These are phyloP conservation scores for Leptodactylus fallax DNA, from an alignment of 2,797 vertebrate genomes.

Conservation along the genomic window DNA sequence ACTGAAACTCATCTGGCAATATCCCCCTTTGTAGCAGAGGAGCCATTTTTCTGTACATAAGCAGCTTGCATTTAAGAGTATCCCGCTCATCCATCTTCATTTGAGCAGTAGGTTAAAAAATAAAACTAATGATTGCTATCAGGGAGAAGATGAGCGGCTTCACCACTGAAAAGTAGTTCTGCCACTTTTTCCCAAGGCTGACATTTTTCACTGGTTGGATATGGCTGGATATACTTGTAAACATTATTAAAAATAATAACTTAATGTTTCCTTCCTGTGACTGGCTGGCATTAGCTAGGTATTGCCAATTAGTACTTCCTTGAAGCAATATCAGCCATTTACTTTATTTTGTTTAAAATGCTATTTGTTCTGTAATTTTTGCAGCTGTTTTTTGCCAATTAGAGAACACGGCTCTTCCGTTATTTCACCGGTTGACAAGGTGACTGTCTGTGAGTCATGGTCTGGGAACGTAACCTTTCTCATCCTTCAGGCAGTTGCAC, in stretches of 20 bases:
- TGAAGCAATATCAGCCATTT: conserved; percentile 77
- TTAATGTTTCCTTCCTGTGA: conserved; percentile 88
- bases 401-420: conserved; percentile 70
- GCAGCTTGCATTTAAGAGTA: conserved; percentile 83
- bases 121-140: conserved; percentile 91
- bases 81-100: conserved; percentile 86
- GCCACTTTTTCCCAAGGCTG: conserved; percentile 86
- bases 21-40: conserved; percentile 72
- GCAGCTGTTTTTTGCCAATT: conserved; percentile 77
- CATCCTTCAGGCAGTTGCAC: not conserved
- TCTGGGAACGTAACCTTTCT: conserved; percentile 31
- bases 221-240: conserved; percentile 90
- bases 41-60: conserved; percentile 83
- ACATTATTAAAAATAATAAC: conserved; percentile 95
- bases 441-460: conserved; percentile 48
- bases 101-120: conserved; percentile 89
- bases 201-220: conserved; percentile 88
- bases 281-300: conserved; percentile 85
- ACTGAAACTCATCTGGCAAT: not conserved
- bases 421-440: conserved; percentile 72
- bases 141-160: conserved; percentile 84
- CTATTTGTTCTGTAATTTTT: conserved; percentile 81
- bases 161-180: conserved; percentile 88
- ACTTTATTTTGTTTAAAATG: conserved; percentile 80
- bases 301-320: conserved; percentile 87